These are phyloP conservation scores for Cynocephalus volans DNA, from an alignment of 2,113 vertebrate genomes.

Conservation along the genomic window DNA sequence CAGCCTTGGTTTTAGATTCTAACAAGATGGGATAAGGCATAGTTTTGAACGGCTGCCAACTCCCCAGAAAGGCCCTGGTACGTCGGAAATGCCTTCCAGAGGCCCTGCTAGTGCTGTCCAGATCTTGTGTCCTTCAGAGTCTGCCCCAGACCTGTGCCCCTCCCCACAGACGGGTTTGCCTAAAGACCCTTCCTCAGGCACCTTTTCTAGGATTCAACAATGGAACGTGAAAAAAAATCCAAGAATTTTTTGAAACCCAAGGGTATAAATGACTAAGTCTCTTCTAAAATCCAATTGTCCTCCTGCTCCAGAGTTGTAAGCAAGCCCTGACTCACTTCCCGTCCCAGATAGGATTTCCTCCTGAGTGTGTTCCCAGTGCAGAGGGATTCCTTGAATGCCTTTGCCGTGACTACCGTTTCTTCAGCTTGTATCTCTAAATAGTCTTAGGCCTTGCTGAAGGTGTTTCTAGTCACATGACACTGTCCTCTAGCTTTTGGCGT, in stretches of 20 bases:
- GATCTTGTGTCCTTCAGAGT: background rate
- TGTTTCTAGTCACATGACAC: background rate
- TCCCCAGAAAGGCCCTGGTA: background rate
- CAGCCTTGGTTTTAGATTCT: background rate
- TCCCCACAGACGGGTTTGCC: background rate
- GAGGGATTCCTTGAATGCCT: constrained; percentile 77
- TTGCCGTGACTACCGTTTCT: constrained; percentile 53
- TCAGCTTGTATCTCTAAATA: background rate
- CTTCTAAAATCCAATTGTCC: constrained; percentile 24
- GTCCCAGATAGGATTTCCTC: constrained; percentile 74
- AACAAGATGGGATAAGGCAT: background rate
- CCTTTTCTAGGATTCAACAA: background rate
- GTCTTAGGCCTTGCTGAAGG: background rate
- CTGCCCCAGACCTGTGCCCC: background rate
- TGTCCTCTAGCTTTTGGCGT: background rate
- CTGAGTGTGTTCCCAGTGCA: background rate
- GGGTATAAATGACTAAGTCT: background rate
- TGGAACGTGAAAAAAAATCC: background rate
- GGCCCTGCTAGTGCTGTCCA: background rate
- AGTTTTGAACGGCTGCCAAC: background rate
- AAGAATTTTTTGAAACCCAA: constrained; percentile 5
- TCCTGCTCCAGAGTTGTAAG: constrained; percentile 19
- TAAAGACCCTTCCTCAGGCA: background rate
- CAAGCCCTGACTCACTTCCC: constrained; percentile 79
- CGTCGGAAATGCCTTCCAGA: background rate